Evolutionary conservation across 2,888 invertebrate genomes (phyloP).

Genomic region (Tenodera sinensis): DNA sequence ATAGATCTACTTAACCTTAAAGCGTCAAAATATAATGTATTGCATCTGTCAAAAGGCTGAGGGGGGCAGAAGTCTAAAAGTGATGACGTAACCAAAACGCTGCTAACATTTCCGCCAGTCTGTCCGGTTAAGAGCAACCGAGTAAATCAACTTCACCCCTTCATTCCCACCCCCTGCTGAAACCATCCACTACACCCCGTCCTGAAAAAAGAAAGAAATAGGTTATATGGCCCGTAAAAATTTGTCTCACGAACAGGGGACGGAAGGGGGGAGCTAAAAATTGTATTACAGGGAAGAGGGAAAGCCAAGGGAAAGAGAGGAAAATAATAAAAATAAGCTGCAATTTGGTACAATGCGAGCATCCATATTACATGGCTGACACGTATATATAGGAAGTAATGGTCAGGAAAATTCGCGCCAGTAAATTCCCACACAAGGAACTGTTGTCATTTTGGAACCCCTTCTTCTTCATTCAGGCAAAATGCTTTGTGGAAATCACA

Average conservation of each 20-base stretch:
- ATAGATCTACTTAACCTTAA: neutral
- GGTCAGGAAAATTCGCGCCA: constrained; percentile 31
- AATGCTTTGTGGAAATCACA: too few species aligned
- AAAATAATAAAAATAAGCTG: constrained; percentile 49
- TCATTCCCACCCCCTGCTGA: neutral
- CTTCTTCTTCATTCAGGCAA: neutral
- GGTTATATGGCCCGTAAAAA: constrained; percentile 19
- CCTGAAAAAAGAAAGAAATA: constrained; percentile 20
- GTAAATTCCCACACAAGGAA: constrained; percentile 25
- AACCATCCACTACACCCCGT: neutral
- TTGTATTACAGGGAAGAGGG: neutral
- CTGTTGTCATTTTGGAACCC: neutral
- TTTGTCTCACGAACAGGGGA: constrained; percentile 13
- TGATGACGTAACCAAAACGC: neutral
- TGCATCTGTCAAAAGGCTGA: neutral
- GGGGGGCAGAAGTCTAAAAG: neutral
- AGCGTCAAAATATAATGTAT: neutral
- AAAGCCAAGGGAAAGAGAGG: constrained; percentile 30
- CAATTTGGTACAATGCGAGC: constrained; percentile 42
- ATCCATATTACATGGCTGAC: constrained; percentile 26
- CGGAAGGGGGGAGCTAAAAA: neutral
- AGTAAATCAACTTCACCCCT: constrained; percentile 14
- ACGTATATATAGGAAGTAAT: constrained; percentile 28
- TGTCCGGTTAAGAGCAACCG: neutral
- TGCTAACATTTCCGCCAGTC: constrained; percentile 12